Evolutionary conservation across 1,140 invertebrate genomes (phyloP), one percentile per base, ranked within the genome.

Genomic region (Aphidius gifuensis): DNA sequence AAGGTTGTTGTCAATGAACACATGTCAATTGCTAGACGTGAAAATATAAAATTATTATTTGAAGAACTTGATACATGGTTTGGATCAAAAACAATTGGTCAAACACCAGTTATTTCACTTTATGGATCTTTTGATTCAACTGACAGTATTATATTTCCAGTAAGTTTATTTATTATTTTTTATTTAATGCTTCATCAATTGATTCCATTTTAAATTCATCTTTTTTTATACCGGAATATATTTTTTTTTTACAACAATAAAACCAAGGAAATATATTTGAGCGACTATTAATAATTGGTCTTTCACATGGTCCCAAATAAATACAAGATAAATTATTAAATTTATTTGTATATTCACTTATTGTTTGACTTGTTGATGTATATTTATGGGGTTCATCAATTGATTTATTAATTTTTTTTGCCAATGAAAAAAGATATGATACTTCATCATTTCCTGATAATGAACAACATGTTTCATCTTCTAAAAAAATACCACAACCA

Each of bases 31-130:
- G 69, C 86, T 65, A 79, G 85, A 54, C 74, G 75, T 44, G 83
- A 87, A 69, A 89, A 91, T 68, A 85, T 88, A 3, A 81, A 85
- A 44, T 85, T 87, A 54, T 84, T 87, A 3, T 80, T 92, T 39
- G 74, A 86, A 4, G 82, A 87, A 65, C 77, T 91, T 64, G 87
- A 91, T 70, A 79, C 83, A 68, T 69, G 87, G 9, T 92, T 91
- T 72, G 89, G 89, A 56, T 83, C 83, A 67, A 81, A 80, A 46
- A 84, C 82, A 54, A 83, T 84, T 11, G 83, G 82, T 55, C 80
- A 83, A 32, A 85, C 82, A 0, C 81, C 81, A 7, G 79, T 87
- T 11, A 89, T 91, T 59, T 84, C 85, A 0, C 76, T 92, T 66
- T 92, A 86, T 66, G 87, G 86, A 0, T 69, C 81, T 6, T 91